Evolutionary conservation across 1,140 invertebrate genomes (phyloP).

Genomic region (Ectropis grisescens): DNA sequence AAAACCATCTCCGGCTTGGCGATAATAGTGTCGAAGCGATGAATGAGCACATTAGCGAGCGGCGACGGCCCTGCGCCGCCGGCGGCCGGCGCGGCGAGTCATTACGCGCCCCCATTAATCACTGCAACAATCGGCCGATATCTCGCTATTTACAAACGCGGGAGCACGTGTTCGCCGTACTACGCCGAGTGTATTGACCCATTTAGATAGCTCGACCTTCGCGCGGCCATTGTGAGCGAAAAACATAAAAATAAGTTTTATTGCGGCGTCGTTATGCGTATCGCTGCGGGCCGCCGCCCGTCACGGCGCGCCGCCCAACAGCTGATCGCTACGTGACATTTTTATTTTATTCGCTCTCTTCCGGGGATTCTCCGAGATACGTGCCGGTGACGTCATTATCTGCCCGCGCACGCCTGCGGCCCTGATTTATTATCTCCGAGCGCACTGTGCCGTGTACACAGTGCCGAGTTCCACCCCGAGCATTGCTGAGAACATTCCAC

Average conservation of each 20-base stretch:
- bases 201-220: slow-evolving; percentile 70
- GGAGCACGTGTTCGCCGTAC: slow-evolving; percentile 63
- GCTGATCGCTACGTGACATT: slow-evolving; percentile 69
- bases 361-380: slow-evolving; percentile 65
- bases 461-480: slow-evolving; percentile 25
- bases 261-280: slow-evolving; percentile 65
- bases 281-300: slow-evolving; percentile 37
- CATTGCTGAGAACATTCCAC: no score
- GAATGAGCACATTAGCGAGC: slow-evolving; percentile 61
- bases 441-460: slow-evolving; percentile 34
- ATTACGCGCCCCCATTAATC: slow-evolving; percentile 67
- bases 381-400: slow-evolving; percentile 64
- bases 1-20: slow-evolving; percentile 49
- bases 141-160: slow-evolving; percentile 68
- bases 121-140: slow-evolving; percentile 69
- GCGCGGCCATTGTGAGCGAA: slow-evolving; percentile 67
- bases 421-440: slow-evolving; percentile 58
- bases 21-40: slow-evolving; percentile 60
- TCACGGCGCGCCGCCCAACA: slow-evolving; percentile 43
- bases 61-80: slow-evolving; percentile 14
- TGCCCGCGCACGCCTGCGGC: slow-evolving; percentile 32
- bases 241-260: slow-evolving; percentile 71
- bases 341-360: slow-evolving; percentile 67
- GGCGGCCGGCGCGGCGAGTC: slow-evolving; percentile 33
- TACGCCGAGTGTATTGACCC: slow-evolving; percentile 67